Evolutionary conservation across 1,140 invertebrate genomes (phyloP), one percentile per base, ranked within the genome.

Genomic region (Doryteuthis pealeii): DNA sequence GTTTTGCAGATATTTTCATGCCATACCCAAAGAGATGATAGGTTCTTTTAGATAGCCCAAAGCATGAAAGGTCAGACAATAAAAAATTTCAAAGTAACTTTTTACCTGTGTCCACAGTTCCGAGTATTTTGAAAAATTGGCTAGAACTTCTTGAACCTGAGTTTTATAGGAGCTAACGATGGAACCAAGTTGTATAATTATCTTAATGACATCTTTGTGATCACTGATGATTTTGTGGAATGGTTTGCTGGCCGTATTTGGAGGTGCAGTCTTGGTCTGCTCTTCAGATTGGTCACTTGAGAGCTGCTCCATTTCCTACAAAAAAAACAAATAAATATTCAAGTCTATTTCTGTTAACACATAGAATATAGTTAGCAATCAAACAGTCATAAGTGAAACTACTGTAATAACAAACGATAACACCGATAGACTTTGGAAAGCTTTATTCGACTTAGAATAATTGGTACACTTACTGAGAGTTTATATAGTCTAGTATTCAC

Each of bases 141-240:
- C 83, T 30, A 89, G 76, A 4, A 85, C 80, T 45, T 87, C 84
- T 33, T 83, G 77, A 31, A 88, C 82, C 66, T 88, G 85, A 70
- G 82, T 75, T 73, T 88, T 87, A 80, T 86, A 85, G 31, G 84
- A 84, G 74, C 78, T 82, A 76, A 89, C 85, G 72, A 87, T 86
- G n/a, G 83, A 85, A 77, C 83, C 87, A 28, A 89, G 83, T 70
- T 88, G 86, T 74, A 88, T 85, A n/a, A 88, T 83, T 49, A 87
- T 84, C 80, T 88, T 88, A 22, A 82, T 81, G 6, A 89, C 84
- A 76, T 89, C 88, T 73, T 88, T 87, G 78, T 89, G 87, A 54
- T 89, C 87, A 74, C 85, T 86, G 74, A 89, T 87, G 45, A 88
- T 82, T 70, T 87, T 87, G 78, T 88, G 81, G 18, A 88, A 77